A percentile compares a stretch with the other conserved stretches of the same genome.
Conservation (phyloP, 2,113 vertebrate species). For the Corynorhinus townsendii region DNA sequence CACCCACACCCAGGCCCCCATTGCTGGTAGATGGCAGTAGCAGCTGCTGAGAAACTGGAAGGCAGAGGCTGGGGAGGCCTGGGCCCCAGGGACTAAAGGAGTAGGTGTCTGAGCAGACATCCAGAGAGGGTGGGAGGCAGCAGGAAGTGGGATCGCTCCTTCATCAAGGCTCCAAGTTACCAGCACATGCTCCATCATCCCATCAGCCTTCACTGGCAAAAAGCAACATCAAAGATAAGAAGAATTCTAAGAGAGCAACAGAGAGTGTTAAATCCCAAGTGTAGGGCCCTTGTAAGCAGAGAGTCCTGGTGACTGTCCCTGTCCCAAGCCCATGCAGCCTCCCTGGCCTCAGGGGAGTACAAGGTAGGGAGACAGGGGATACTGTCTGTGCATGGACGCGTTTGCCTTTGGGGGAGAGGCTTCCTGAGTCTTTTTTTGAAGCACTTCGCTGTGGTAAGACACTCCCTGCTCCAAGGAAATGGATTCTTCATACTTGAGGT, state of each 20-base stretch:
- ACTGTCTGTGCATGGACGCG: background rate
- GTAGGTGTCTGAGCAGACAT: rapidly evolving
- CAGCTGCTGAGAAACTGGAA: background rate
- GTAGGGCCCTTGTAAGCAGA: background rate
- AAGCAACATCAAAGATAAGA: background rate
- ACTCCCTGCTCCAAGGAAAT: background rate
- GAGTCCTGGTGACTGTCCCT: background rate
- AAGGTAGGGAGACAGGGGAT: rapidly evolving
- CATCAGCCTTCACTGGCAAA: background rate
- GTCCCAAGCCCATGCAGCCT: background rate
- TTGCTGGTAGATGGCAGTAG: background rate
- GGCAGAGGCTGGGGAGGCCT: background rate
- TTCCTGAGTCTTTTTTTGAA: background rate
- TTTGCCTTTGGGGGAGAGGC: background rate
- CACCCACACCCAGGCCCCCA: background rate
- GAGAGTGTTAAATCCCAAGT: background rate
- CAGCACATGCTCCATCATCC: background rate
- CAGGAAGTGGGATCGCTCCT: background rate
- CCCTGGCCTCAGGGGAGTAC: background rate
- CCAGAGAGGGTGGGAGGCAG: background rate
- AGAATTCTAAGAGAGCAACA: background rate
- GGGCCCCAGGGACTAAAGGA: background rate
- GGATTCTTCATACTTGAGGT: background rate
- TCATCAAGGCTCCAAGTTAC: background rate
- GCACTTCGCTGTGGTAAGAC: background rate